These are phyloP conservation scores for Ectemnius cavifrons DNA, from an alignment of 2,888 invertebrate species.

Conservation along the genomic window DNA sequence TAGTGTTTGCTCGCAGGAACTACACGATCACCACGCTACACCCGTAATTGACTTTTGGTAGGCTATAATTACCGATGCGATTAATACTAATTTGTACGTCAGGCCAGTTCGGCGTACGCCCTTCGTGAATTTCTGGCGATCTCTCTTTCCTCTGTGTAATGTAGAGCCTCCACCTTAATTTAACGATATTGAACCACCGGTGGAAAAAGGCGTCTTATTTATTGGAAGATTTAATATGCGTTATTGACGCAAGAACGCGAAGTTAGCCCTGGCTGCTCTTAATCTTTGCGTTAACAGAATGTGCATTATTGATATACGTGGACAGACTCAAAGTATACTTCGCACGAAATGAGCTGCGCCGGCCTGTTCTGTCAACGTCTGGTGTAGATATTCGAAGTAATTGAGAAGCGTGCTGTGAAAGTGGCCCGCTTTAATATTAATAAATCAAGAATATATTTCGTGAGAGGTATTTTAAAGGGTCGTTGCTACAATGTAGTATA, in stretches of 20 bases:
- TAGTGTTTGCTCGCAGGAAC: conserved; percentile 15
- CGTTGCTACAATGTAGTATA: too few species aligned
- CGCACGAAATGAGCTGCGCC: too few species aligned
- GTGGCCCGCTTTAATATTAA: too few species aligned
- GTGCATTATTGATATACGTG: too few species aligned
- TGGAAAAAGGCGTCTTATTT: not conserved
- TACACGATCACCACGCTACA: conserved; percentile 19
- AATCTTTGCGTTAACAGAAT: not conserved
- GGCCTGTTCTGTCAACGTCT: too few species aligned
- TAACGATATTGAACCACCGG: conserved; percentile 1
- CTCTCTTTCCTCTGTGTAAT: conserved; percentile 14
- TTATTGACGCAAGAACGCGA: not conserved
- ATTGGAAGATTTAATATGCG: not conserved
- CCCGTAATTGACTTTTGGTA: conserved; percentile 42
- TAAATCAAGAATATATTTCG: too few species aligned
- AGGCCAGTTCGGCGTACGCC: conserved; percentile 20
- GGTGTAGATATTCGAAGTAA: too few species aligned
- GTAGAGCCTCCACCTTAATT: not conserved
- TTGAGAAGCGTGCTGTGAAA: too few species aligned
- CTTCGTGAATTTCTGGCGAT: conserved; percentile 4
- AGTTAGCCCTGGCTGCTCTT: not conserved
- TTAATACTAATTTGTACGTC: conserved; percentile 45
- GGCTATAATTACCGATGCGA: conserved; percentile 35
- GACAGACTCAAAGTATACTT: too few species aligned
- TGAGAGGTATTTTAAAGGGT: too few species aligned